Evolutionary conservation across 1,140 invertebrate species (phyloP), one percentile per base, ranked within the genome.

Genomic region (Heliothis virescens): DNA sequence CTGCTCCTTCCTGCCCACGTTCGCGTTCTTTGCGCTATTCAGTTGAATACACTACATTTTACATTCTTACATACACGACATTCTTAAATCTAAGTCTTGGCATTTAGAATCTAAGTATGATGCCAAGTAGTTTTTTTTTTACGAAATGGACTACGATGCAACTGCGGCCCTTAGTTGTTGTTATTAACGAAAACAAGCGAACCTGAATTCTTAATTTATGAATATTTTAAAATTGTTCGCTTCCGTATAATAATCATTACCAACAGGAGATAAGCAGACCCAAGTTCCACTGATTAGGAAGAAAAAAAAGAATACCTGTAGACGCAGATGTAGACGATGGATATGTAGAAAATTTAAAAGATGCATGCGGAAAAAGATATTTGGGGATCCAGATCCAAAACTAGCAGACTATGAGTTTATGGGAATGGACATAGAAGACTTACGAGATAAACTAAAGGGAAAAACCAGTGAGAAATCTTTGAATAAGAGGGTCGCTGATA

Each of bases 331-430:
- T 48, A 74, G 63, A 67, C 74, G 78, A 69, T 84, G 80, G 75
- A 63, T 83, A 18, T 88, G 62, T 18, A 84, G 82, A 78, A 81
- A 71, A 79, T 55, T 83, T 12, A 81, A 83, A 77, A 77, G 84
- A 65, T 84, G 83, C 59, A 34, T 86, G 21, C 86, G 84, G 55
- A 85, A 81, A 57, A 71, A 74, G 26, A 62, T 86, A 48, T 85
- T 86, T 74, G 84, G 83, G 34, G 50, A 83, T 41, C 79, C 82
- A 48, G 47, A 82, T 41, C 81, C 83, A 18, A 63, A 78, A 16
- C 60, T 86, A 29, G 74, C 78, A 16, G 84, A 88, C 9, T 85
- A 80, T 57, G 82, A 86, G 53, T 13, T 87, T 41, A 78, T 62
- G 60, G 86, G 83, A 13, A 53, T 83, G 18, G 82, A 86, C 79